Percentiles rank a stretch among this genome's conserved stretches.
Evolutionary conservation across 1,140 invertebrate genomes (phyloP).

Genomic region (Microplitis mediator): DNA sequence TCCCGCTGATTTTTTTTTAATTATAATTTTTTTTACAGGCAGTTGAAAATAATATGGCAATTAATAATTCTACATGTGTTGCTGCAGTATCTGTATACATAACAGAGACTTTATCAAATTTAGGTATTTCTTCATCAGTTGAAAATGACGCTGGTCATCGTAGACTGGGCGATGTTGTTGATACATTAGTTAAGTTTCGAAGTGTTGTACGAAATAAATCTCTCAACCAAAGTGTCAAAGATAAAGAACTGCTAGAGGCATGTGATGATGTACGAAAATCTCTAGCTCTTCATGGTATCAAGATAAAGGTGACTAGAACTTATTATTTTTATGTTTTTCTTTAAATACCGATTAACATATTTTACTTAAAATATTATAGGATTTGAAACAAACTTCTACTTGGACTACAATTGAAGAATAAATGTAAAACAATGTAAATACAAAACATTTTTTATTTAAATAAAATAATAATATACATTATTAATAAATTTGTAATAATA

Average conservation of each 20-base stretch:
- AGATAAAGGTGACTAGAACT: slow-evolving; percentile 57
- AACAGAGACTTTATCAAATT: slow-evolving; percentile 37
- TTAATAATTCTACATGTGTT: slow-evolving; percentile 45
- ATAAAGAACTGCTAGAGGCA: slow-evolving; percentile 68
- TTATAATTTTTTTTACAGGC: background rate
- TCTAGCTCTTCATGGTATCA: slow-evolving; percentile 69
- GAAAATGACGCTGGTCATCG: slow-evolving; percentile 23
- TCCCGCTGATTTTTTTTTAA: too few relatives aligned
- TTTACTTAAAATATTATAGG: slow-evolving; percentile 48
- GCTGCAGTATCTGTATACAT: slow-evolving; percentile 53
- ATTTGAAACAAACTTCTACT: slow-evolving; percentile 65
- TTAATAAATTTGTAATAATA: background rate
- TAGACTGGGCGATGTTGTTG: slow-evolving; percentile 57
- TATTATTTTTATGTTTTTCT: background rate
- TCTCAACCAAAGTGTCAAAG: slow-evolving; percentile 58
- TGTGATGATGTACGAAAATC: slow-evolving; percentile 75
- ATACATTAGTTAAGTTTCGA: slow-evolving; percentile 70
- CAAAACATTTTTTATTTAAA: background rate
- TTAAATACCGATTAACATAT: slow-evolving; percentile 2
- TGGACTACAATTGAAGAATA: slow-evolving; percentile 56
- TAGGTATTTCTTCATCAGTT: slow-evolving; percentile 43
- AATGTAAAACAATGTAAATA: too few relatives aligned
- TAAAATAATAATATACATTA: slow-evolving; percentile 12
- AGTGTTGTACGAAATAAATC: slow-evolving; percentile 65
- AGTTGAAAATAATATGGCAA: background rate